Evolutionary conservation across 2,113 vertebrate species (phyloP).

Genomic region (Psilopogon haemacephalus): DNA sequence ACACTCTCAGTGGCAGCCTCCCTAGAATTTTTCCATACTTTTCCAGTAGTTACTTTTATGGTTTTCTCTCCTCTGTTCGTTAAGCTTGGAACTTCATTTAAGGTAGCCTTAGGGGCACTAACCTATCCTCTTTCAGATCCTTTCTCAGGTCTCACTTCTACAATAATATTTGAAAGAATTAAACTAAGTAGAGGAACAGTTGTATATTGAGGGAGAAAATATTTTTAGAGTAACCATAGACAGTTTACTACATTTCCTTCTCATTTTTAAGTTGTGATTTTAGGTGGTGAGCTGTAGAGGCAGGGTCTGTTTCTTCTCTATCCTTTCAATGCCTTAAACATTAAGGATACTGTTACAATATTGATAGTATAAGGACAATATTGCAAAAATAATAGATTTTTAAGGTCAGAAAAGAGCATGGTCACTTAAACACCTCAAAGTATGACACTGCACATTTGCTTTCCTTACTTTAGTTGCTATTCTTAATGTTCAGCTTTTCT

Average conservation of each 20-base stretch:
- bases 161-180: slow-evolving; percentile 53
- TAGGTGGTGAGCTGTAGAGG: slow-evolving; percentile 55
- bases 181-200: slow-evolving; percentile 43
- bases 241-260: slow-evolving; percentile 56
- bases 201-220: slow-evolving; percentile 60
- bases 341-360: slow-evolving; percentile 33
- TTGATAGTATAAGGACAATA: slow-evolving; percentile 2
- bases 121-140: slow-evolving; percentile 32
- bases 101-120: slow-evolving; percentile 8
- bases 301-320: slow-evolving; percentile 52
- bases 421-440: neutral
- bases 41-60: neutral
- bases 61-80: neutral
- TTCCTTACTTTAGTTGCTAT: neutral
- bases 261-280: slow-evolving; percentile 62
- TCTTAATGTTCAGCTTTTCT: neutral
- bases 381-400: slow-evolving; percentile 16
- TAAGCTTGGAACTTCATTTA: neutral
- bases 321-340: slow-evolving; percentile 44
- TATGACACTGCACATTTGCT: neutral
- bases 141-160: slow-evolving; percentile 27
- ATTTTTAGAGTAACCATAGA: slow-evolving; percentile 64
- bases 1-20: neutral
- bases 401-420: neutral
- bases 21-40: neutral